Percentiles rank a stretch among this genome's conserved stretches.
Conservation (phyloP, 2,888 invertebrate species). For the Cetonia aurata region DNA sequence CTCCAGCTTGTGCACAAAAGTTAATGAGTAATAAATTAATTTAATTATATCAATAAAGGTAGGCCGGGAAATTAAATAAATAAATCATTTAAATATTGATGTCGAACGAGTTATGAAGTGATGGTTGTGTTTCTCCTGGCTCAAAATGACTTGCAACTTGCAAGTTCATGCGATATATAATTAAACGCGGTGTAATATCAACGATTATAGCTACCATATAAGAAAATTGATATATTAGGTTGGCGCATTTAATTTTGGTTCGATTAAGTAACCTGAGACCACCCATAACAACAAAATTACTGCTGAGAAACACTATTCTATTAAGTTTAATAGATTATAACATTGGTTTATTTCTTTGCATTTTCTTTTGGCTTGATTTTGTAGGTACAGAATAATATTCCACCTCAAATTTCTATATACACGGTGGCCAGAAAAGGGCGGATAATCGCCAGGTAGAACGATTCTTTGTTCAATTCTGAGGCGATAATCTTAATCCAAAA, state of each 20-base stretch:
- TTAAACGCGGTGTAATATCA: slow-evolving; percentile 56
- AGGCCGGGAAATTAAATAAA: slow-evolving; percentile 42
- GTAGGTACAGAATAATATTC: not conserved
- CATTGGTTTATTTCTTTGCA: not conserved
- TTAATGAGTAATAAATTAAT: slow-evolving; percentile 44
- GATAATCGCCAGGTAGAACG: no score
- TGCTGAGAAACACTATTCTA: slow-evolving; percentile 8
- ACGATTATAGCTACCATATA: slow-evolving; percentile 54
- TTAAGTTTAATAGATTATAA: slow-evolving; percentile 21
- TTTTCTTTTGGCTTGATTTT: not conserved
- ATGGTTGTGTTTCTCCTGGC: slow-evolving; percentile 45
- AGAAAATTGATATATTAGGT: slow-evolving; percentile 58
- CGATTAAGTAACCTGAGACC: slow-evolving; percentile 56
- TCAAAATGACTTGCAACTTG: slow-evolving; percentile 50
- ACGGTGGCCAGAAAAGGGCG: no score
- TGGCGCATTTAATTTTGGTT: slow-evolving; percentile 56
- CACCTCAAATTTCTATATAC: no score
- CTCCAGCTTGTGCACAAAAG: slow-evolving; percentile 13
- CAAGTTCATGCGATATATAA: slow-evolving; percentile 53
- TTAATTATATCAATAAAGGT: slow-evolving; percentile 45
- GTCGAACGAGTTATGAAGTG: slow-evolving; percentile 44
- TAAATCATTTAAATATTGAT: slow-evolving; percentile 43
- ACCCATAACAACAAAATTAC: slow-evolving; percentile 52
- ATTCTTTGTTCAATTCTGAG: no score
- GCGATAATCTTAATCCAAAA: no score